Evolutionary conservation across 2,797 vertebrate genomes (phyloP).

Genomic region (Euphonia xanthogaster): DNA sequence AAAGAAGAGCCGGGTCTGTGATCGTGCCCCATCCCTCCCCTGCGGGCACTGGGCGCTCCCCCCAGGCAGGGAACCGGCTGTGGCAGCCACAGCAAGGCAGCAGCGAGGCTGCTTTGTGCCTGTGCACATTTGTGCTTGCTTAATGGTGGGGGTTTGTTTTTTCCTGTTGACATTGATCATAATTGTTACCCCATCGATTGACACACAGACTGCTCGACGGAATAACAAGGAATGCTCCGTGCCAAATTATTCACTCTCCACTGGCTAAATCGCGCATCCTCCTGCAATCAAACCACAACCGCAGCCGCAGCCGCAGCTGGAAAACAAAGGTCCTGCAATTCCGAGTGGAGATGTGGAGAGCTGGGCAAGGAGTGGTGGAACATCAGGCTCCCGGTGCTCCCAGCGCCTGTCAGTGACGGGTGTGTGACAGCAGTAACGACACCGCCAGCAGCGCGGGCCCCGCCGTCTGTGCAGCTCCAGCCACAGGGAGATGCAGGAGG

Average conservation of each 20-base stretch:
- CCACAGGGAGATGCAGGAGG: not conserved
- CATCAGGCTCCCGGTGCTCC: slow-evolving; percentile 66
- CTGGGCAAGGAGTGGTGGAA: not conserved
- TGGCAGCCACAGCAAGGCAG: not conserved
- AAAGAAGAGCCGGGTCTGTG: not conserved
- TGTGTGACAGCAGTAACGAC: slow-evolving; percentile 40
- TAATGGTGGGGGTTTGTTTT: not conserved
- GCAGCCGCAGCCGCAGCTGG: not conserved
- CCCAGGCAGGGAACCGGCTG: not conserved
- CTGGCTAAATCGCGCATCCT: not conserved
- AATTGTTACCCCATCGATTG: slow-evolving; percentile 54
- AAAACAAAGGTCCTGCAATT: slow-evolving; percentile 27
- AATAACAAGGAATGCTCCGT: not conserved
- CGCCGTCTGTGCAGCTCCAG: not conserved
- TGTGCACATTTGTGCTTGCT: not conserved
- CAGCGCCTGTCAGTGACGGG: slow-evolving; percentile 16
- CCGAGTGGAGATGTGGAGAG: not conserved
- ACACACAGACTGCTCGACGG: not conserved
- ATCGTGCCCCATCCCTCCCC: not conserved
- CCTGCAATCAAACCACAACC: not conserved
- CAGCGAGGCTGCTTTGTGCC: not conserved
- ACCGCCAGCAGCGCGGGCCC: not conserved
- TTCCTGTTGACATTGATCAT: slow-evolving; percentile 51
- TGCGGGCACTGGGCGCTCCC: accelerated
- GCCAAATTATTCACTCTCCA: slow-evolving; percentile 5